A percentile compares a stretch with the other conserved stretches of the same genome.
Conservation (phyloP, 1,140 invertebrate species). For the Drosophila nannoptera region DNA sequence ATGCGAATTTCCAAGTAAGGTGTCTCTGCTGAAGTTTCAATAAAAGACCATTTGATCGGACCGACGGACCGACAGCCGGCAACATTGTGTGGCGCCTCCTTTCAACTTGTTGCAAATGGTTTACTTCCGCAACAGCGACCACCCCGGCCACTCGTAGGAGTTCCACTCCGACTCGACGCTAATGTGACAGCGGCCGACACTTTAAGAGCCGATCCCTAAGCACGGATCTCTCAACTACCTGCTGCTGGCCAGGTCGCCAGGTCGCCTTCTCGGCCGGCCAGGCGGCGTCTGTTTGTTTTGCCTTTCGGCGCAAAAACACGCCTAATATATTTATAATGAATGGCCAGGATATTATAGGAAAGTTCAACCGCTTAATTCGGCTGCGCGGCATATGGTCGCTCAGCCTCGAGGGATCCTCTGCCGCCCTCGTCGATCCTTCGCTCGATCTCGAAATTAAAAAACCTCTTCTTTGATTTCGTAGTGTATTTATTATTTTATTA, state of each 20-base stretch:
- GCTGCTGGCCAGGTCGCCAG: too few species aligned
- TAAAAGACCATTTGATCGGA: conserved; percentile 59
- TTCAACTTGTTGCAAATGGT: conserved; percentile 65
- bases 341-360: conserved; percentile 29
- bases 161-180: conserved; percentile 27
- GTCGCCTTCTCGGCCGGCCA: conserved; percentile 15
- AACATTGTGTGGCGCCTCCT: conserved; percentile 69
- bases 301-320: conserved; percentile 61
- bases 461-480: conserved; percentile 59
- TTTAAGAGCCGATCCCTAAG: conserved; percentile 48
- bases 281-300: conserved; percentile 72
- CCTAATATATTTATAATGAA: conserved; percentile 74
- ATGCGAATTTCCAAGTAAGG: conserved; percentile 74
- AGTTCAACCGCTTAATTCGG: conserved; percentile 40
- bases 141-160: conserved; percentile 61
- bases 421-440: too few species aligned
- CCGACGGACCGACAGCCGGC: conserved; percentile 38
- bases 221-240: too few species aligned
- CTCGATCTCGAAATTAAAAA: not conserved
- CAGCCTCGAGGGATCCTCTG: too few species aligned
- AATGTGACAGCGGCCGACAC: conserved; percentile 73
- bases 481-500: conserved; percentile 65
- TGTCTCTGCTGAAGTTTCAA: conserved; percentile 67
- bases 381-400: not conserved
- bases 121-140: conserved; percentile 66